Base-by-base conservation (phyloP, 2,888 invertebrate species). In the Scotopteryx bipunctaria region DNA sequence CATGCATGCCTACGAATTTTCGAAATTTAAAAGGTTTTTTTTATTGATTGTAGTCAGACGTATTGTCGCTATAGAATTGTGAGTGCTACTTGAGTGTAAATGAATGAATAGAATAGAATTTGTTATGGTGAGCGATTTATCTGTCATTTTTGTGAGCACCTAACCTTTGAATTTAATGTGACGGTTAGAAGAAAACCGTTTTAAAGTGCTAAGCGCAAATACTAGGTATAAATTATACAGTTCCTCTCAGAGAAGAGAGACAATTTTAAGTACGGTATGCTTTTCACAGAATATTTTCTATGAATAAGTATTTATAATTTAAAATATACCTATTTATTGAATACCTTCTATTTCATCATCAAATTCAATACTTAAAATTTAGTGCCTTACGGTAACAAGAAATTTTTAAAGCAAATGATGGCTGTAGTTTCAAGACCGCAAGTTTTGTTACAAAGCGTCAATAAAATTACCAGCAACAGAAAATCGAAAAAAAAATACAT, bases 81-180 rank as follows among this genome's bases (percentile, higher is more conserved):
- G 71, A 83, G 79, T 73, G 81, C 81, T 80, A 81, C 83, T 83
- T 80, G 71, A 70, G 58, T 65, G 59, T 73, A 64, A 69, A 69
- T 66, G 60, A 48, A 31, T 55, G 76, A 78, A 81, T 77, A 61
- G 70, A 69, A 67, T 66, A 54, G 64, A 72, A 86, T 87, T 86
- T 66, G 82, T 64, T 72, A 86, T 73, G 86, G 86, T 79, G 75
- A 77, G 77, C 67, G 79, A 76, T 79, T 55, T 80, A 73, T 78
- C 61, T 66, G 63, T 68, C 64, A 71, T 72, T 71, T 72, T 71
- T 70, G 69, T 71, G 17, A 48, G 44, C 45, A 44, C 40, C 68
- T 63, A 67, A 59, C 61, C 64, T 71, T 74, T 71, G 69, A 63
- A 50, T 62, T 52, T 46, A 63, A 59, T 43, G 32, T 59, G 61